These are phyloP conservation scores for Halocynthia aurantium DNA, from an alignment of 23 tunicate genomes.

Conservation along the genomic window DNA sequence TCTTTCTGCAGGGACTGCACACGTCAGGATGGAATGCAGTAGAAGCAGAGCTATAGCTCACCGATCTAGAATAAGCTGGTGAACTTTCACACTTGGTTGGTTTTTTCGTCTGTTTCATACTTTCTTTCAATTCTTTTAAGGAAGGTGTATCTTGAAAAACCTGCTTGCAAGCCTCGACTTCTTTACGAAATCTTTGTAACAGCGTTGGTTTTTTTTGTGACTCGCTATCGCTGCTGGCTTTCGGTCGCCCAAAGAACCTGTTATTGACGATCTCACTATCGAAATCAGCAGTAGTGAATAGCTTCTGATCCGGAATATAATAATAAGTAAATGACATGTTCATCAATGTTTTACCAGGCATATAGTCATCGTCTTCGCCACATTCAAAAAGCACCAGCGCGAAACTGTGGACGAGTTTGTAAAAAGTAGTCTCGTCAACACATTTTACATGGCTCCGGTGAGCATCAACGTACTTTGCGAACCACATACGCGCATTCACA, in stretches of 20 bases:
- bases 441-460: conserved; percentile 31
- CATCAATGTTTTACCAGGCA: conserved; percentile 75
- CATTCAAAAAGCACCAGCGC: conserved; percentile 88
- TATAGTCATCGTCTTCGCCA: conserved; percentile 75
- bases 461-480: conserved; percentile 74
- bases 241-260: neutral
- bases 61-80: conserved; percentile 9
- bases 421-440: conserved; percentile 69
- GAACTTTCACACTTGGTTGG: neutral
- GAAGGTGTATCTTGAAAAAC: conserved; percentile 33
- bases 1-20: conserved; percentile 12
- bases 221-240: conserved; percentile 6
- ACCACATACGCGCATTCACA: conserved; percentile 41
- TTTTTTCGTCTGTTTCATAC: neutral
- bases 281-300: conserved; percentile 7
- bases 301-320: conserved; percentile 49
- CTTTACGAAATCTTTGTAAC: conserved; percentile 27
- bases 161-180: conserved; percentile 24
- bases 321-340: conserved; percentile 86
- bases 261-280: neutral
- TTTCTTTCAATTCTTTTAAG: conserved; percentile 3
- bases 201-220: neutral
- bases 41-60: conserved; percentile 1
- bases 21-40: conserved; percentile 11
- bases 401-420: conserved; percentile 64